Conservation (phyloP, 2,888 invertebrate species). For the Clunio marinus region DNA sequence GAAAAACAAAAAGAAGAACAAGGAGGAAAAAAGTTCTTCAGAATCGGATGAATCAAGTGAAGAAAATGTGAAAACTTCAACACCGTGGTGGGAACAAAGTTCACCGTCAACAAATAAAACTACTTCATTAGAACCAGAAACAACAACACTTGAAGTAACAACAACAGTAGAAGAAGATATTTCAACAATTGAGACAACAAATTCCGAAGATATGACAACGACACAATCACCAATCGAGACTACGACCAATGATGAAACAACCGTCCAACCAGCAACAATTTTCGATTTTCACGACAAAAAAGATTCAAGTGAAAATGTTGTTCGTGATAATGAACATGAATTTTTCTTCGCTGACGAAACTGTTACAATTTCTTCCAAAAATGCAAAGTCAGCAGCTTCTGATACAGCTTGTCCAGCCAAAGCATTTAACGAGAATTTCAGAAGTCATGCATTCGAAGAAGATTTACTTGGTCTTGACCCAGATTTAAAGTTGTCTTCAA, state of each 20-base stretch:
- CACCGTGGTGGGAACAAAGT: not conserved
- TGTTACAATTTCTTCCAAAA: not conserved
- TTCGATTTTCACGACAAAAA: not conserved
- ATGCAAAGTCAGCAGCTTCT: too few relatives aligned
- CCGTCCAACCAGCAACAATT: too few relatives aligned
- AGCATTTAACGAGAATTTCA: not conserved
- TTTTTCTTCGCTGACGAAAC: not conserved
- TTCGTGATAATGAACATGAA: not conserved
- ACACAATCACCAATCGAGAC: not conserved
- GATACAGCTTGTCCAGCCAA: not conserved
- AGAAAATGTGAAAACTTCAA: not conserved
- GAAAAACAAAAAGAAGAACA: constrained; percentile 24
- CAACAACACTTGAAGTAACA: not conserved
- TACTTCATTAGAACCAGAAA: not conserved
- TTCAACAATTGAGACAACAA: not conserved
- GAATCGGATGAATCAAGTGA: constrained; percentile 5
- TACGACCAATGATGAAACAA: too few relatives aligned
- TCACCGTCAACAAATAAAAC: not conserved
- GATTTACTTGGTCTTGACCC: not conserved
- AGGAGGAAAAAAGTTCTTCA: not conserved
- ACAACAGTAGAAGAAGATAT: not conserved
- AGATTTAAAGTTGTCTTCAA: not conserved
- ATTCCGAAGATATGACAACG: not conserved
- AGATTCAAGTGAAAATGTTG: not conserved
- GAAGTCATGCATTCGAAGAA: not conserved